These are phyloP conservation scores for Peromyscus melanophrys DNA, from an alignment of 2,797 vertebrate genomes.

Conservation along the genomic window DNA sequence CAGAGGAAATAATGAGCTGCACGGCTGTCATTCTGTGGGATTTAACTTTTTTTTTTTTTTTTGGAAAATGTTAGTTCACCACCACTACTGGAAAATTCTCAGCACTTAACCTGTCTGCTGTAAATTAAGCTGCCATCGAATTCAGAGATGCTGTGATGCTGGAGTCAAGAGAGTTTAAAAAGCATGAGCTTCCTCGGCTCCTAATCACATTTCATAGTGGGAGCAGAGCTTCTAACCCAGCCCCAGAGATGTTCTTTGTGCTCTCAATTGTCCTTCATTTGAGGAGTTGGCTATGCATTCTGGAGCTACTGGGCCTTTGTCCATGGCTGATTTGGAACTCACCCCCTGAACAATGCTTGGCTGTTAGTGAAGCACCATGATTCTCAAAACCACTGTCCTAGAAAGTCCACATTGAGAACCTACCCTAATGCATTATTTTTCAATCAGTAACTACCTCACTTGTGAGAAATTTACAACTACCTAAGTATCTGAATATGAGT, in stretches of 20 bases:
- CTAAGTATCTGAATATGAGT: neutral
- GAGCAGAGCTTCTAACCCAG: slow-evolving; percentile 2
- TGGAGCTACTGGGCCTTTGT: neutral
- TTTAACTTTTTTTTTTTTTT: neutral
- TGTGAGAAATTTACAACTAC: neutral
- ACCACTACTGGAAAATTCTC: slow-evolving; percentile 53
- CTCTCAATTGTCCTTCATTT: neutral
- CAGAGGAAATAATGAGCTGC: slow-evolving; percentile 78
- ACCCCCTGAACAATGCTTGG: neutral
- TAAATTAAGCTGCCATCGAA: slow-evolving; percentile 61
- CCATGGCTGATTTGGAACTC: neutral
- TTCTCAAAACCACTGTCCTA: neutral
- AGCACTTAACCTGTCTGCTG: slow-evolving; percentile 17
- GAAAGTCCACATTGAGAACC: neutral
- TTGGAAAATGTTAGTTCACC: slow-evolving; percentile 61
- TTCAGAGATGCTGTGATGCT: slow-evolving; percentile 17
- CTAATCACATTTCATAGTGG: slow-evolving; percentile 41
- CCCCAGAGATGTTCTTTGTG: neutral
- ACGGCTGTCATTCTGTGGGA: slow-evolving; percentile 37
- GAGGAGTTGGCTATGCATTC: neutral
- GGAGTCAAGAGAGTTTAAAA: slow-evolving; percentile 46
- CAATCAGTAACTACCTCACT: neutral
- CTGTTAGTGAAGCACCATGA: neutral
- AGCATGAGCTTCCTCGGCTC: neutral
- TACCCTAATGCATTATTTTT: neutral